A percentile compares a stretch with the other conserved stretches of the same genome.
phyloP scores from a whole-genome alignment of 2,888 invertebrate genomes.

The Crocallis elinguaria region DNA sequence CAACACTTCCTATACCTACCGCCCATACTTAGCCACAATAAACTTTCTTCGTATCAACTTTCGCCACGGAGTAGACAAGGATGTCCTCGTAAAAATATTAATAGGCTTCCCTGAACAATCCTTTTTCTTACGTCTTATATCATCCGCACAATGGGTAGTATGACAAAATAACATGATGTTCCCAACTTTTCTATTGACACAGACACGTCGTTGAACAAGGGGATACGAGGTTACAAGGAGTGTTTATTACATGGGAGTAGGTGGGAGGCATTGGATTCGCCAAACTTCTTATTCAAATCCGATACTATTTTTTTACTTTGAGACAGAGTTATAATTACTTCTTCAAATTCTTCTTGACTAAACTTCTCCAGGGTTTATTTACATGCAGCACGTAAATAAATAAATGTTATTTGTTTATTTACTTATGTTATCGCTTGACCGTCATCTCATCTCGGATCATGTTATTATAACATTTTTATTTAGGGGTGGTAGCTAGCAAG shows the following conservation, averaged over 20 bases:
- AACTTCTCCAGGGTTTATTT: too few relatives aligned
- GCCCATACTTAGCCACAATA: conserved; percentile 5
- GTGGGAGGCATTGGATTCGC: conserved; percentile 3
- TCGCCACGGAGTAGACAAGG: conserved; percentile 12
- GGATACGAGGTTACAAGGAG: conserved; percentile 46
- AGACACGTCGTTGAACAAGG: conserved; percentile 37
- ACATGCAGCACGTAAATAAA: too few relatives aligned
- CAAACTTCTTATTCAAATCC: background rate
- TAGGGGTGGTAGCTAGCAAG: too few relatives aligned
- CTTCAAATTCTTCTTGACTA: too few relatives aligned
- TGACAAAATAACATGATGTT: conserved; percentile 35
- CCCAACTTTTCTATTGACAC: conserved; percentile 34
- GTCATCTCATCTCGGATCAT: too few relatives aligned
- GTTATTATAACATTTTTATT: too few relatives aligned
- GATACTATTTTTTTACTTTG: too few relatives aligned
- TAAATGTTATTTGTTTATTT: too few relatives aligned
- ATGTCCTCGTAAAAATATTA: conserved; percentile 25
- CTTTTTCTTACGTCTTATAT: conserved; percentile 35
- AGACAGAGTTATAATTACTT: too few relatives aligned
- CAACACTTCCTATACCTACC: background rate
- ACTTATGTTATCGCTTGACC: too few relatives aligned
- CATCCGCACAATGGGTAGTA: conserved; percentile 26
- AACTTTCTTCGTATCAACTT: conserved; percentile 13
- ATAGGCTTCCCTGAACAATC: conserved; percentile 29
- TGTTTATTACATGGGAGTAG: conserved; percentile 30